A percentile compares a stretch with the other conserved stretches of the same genome.
These are phyloP conservation scores for Actinernus sp. DNA, from an alignment of 92 coral and sea anemone genomes.

Conservation along the genomic window DNA sequence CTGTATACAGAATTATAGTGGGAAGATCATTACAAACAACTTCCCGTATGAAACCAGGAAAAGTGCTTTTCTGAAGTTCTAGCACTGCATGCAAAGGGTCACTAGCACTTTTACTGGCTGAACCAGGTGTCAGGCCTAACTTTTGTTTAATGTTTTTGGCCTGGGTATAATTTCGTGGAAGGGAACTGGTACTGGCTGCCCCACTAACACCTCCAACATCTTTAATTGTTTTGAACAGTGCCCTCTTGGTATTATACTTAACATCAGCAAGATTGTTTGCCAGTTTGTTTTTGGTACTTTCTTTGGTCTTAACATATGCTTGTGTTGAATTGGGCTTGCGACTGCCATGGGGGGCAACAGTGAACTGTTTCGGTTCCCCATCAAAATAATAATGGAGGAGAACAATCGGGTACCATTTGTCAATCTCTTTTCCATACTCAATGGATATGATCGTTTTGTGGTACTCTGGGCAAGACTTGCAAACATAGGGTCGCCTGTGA, in stretches of 20 bases:
- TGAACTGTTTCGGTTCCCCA: no score
- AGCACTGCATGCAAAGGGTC: constrained; percentile 61
- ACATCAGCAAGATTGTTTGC: no score
- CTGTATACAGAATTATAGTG: constrained; percentile 35
- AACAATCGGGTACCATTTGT: no score
- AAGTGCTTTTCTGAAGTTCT: constrained; percentile 56
- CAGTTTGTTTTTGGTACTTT: no score
- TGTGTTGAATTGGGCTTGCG: no score
- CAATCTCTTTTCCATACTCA: no score
- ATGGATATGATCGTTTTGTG: constrained; percentile 42
- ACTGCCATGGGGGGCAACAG: no score
- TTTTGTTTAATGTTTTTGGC: constrained; percentile 27
- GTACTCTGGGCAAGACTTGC: constrained; percentile 36
- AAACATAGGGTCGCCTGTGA: constrained; percentile 42
- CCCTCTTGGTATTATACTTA: constrained; percentile 52
- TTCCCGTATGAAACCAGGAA: constrained; percentile 54
- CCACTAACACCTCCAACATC: constrained; percentile 65
- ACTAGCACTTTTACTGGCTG: constrained; percentile 9
- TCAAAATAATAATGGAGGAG: no score
- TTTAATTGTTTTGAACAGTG: constrained; percentile 47
- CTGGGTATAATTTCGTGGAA: constrained; percentile 45
- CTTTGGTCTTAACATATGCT: no score
- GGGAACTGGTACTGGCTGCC: constrained; percentile 33
- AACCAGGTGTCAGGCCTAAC: neutral
- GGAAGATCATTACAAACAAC: constrained; percentile 65